phyloP scores from a whole-genome alignment of 1,140 invertebrate genomes.

The Dendrolimus kikuchii region DNA sequence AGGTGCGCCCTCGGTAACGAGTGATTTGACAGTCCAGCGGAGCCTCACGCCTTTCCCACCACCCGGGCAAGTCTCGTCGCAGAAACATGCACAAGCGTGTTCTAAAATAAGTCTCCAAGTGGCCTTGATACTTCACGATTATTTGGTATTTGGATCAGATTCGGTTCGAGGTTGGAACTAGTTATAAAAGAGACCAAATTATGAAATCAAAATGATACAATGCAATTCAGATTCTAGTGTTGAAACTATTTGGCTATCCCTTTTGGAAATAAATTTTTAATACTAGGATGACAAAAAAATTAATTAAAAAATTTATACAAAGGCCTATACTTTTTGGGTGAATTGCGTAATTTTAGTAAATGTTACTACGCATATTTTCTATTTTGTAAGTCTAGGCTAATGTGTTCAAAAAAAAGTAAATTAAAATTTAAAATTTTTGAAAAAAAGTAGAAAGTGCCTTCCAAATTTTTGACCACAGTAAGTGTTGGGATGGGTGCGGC shows the following conservation, averaged over 20 bases:
- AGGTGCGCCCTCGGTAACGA: slow-evolving; percentile 7
- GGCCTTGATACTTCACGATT: slow-evolving; percentile 70
- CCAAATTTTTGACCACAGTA: slow-evolving; percentile 71
- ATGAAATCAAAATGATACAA: slow-evolving; percentile 32
- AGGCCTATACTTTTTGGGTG: slow-evolving; percentile 66
- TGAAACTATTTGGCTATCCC: slow-evolving; percentile 67
- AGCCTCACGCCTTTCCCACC: slow-evolving; percentile 10
- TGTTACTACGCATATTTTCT: slow-evolving; percentile 71
- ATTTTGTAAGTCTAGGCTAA: slow-evolving; percentile 71
- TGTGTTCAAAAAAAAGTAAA: slow-evolving; percentile 65
- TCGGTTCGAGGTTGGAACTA: slow-evolving; percentile 67
- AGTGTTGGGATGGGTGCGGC: slow-evolving; percentile 65
- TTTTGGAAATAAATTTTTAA: slow-evolving; percentile 63
- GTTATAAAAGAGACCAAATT: slow-evolving; percentile 69
- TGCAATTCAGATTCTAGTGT: slow-evolving; percentile 60
- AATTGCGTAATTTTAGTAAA: slow-evolving; percentile 71
- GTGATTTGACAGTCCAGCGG: slow-evolving; percentile 2
- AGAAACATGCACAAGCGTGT: slow-evolving; percentile 38
- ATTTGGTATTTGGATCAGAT: slow-evolving; percentile 61
- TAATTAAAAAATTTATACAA: slow-evolving; percentile 54
- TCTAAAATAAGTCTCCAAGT: slow-evolving; percentile 66
- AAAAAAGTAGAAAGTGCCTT: slow-evolving; percentile 69
- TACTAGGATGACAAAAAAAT: slow-evolving; percentile 49
- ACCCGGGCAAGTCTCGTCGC: slow-evolving; percentile 37
- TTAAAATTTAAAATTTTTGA: slow-evolving; percentile 61